Evolutionary conservation across 2,113 vertebrate species (phyloP), one percentile per base, ranked within the genome.

Genomic region (Telmatochromis sp.): DNA sequence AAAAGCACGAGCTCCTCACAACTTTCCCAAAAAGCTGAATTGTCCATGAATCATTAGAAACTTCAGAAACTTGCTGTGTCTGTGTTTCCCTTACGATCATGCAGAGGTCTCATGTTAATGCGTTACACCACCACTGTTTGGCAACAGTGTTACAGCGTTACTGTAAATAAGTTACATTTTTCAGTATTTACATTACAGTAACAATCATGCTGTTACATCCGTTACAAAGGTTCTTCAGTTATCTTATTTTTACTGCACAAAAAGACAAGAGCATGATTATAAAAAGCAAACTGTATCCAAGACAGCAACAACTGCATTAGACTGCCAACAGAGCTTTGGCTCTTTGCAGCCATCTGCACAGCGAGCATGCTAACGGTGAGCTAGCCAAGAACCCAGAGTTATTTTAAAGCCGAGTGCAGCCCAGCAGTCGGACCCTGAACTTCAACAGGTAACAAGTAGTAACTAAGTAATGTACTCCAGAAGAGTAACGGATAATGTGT

Each of bases 51-150:
- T 71, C 13, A 26, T 71, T 15, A 23, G 2, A 42, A 71, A 42
- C 12, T 9, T 23, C 12, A 40, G 21, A 45, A 73, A 73, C 21
- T 15, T 42, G 13, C 37, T 17, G 21, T 15, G 65, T 42, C 37
- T 26, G 6, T 7, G 35, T 71, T 71, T 21, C 12, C 35, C 35
- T 42, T 6, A 45, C 7, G 1, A 4, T 9, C 37, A 4, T 4
- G 68, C 21, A 26, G n/a, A 15, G 37, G 13, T 71, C 65, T 0
- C 14, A 6, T 33, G 28, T 60, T 19, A 0, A 33, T 1, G 1
- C 4, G 58, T 1, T 60, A 33, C 9, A 33, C 58, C 28, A 60
- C 9, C 58, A 33, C 58, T 2, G 58, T 7, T 33, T 60, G 57
- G 28, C 57, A 60, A 33, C 57, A 58, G 14, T 58, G 26, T 58